Conservation (phyloP, 2,113 vertebrate species). For the Chiloscyllium plagiosum region DNA sequence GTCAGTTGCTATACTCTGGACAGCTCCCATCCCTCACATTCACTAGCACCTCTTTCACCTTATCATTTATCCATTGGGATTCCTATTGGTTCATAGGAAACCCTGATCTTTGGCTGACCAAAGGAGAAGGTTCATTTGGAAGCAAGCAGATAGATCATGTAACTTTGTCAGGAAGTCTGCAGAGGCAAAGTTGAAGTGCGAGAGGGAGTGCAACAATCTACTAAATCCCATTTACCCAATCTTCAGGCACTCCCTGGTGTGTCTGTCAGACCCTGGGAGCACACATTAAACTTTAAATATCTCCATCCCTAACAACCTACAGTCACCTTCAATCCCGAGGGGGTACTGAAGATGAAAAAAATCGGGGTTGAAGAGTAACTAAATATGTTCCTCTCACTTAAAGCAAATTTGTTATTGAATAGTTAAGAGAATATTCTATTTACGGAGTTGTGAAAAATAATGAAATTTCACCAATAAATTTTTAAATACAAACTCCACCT, state of each 20-base stretch:
- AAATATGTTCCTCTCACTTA: not conserved
- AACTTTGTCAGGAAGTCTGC: not conserved
- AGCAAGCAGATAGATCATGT: not conserved
- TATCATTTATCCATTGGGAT: not conserved
- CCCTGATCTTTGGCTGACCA: not conserved
- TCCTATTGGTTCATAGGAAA: not conserved
- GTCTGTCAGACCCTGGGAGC: no score
- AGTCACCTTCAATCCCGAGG: not conserved
- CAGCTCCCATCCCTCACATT: no score
- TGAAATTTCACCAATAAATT: not conserved
- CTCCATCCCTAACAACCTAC: not conserved
- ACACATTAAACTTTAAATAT: not conserved
- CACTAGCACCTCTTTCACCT: not conserved
- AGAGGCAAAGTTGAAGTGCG: not conserved
- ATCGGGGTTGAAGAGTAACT: not conserved
- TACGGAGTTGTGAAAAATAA: not conserved
- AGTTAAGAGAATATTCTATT: no score
- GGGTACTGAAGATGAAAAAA: not conserved
- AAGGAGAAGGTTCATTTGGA: not conserved
- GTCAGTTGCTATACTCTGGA: not conserved
- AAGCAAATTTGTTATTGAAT: not conserved
- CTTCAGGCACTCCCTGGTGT: not conserved
- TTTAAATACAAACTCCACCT: not conserved
- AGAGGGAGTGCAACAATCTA: not conserved
- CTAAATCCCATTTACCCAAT: no score